Base-by-base conservation (phyloP, 1,140 invertebrate genomes). In the Neuroterus valhalla region DNA sequence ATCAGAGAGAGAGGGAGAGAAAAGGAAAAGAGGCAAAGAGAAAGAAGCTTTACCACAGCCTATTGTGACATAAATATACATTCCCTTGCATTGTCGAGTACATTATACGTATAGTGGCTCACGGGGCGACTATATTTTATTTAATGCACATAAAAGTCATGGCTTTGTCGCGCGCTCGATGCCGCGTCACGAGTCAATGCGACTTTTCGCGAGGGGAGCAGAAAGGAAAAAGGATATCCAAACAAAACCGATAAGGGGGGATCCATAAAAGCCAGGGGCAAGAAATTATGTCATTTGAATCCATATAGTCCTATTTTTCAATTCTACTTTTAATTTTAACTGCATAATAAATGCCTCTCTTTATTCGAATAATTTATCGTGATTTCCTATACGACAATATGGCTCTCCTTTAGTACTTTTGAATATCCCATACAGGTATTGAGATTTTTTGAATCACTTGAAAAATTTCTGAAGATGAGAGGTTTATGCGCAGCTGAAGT, bases 81-180 rank as follows among this genome's bases (percentile, higher is more conserved):
- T 74, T 70, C 52, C 55, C 74, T 31, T 68, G 71, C 77, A 73
- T 75, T 76, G 68, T 71, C 50, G 75, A 78, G 77, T 72, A 67
- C 72, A 43, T 67, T 74, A 71, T 72, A 79, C 76, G 75, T 72
- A 71, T 72, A 74, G 71, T 70, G 66, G 73, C 52, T 52, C 73
- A 69, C 73, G 75, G 75, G 55, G 72, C 71, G 55, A 72, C 80
- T 70, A 78, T 77, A 81, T 78, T 81, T 76, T 70, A 76, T 67
- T 52, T 69, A 77, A 74, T 74, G 71, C 75, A 74, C 78, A 79
- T 81, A 78, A 81, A 79, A 81, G 75, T 81, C 80, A 79, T 71
- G 77, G 79, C 78, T 81, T 81, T 81, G 80, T 79, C 79, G 71
- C 68, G 78, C 70, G 74, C 77, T 71, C 76, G 55, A 62, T 62